Evolutionary conservation across 2,797 vertebrate genomes (phyloP).

Genomic region (Poecile montanus): DNA sequence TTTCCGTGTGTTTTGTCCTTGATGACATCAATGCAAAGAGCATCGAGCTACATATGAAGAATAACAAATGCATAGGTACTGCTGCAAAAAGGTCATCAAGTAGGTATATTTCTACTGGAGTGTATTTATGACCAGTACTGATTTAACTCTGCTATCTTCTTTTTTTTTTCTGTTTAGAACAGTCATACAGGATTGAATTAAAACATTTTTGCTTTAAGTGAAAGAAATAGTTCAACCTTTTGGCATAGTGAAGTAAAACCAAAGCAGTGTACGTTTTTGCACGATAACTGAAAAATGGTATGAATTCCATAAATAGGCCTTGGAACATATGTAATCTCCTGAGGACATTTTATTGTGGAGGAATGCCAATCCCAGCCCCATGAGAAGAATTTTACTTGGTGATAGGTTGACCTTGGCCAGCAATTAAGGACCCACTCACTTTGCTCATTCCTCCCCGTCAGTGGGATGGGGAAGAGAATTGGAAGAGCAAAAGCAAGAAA

Average conservation of each 20-base stretch:
- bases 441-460: rapidly evolving
- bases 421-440: background rate
- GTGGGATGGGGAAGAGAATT: background rate
- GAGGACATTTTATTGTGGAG: background rate
- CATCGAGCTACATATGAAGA: background rate
- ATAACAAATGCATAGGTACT: background rate
- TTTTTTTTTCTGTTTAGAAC: background rate
- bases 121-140: background rate
- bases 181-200: background rate
- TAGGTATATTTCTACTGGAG: background rate
- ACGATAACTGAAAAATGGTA: background rate
- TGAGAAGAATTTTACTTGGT: background rate
- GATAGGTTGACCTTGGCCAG: background rate
- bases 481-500: background rate
- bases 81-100: background rate
- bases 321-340: background rate
- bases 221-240: background rate
- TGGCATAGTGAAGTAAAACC: background rate
- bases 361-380: background rate
- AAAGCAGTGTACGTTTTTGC: background rate
- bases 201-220: background rate
- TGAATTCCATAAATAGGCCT: background rate
- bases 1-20: background rate
- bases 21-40: background rate
- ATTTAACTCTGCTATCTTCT: background rate